phyloP scores from a whole-genome alignment of 2,797 vertebrate genomes.

The Hydrolagus colliei region DNA sequence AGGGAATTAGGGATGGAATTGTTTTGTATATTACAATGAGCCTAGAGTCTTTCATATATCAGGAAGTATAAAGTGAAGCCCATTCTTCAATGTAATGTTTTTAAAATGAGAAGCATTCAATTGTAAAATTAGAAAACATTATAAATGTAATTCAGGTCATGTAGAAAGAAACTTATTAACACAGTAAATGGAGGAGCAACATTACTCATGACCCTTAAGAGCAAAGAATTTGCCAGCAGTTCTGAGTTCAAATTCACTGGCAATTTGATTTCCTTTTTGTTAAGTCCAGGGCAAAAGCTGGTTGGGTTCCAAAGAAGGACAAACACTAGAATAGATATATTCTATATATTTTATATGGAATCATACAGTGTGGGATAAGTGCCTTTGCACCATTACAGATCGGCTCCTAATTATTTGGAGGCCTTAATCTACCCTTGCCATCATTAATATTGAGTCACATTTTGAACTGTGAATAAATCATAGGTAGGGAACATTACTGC shows the following conservation, averaged over 20 bases:
- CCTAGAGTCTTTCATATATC: background rate
- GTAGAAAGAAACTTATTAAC: background rate
- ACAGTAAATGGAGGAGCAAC: background rate
- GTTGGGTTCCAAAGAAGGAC: too few species aligned
- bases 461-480: background rate
- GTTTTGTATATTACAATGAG: background rate
- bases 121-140: slow-evolving; percentile 27
- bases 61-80: background rate
- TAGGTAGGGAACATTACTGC: background rate
- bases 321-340: too few species aligned
- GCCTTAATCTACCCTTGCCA: background rate
- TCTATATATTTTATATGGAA: background rate
- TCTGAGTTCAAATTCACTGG: background rate
- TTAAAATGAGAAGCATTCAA: slow-evolving; percentile 11
- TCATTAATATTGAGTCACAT: slow-evolving; percentile 17
- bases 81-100: background rate
- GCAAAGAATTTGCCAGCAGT: background rate
- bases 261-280: background rate
- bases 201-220: too few species aligned
- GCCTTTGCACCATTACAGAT: background rate
- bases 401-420: background rate
- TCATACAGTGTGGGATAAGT: background rate
- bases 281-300: too few species aligned
- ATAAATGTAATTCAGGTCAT: slow-evolving; percentile 10
- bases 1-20: slow-evolving; percentile 1